Percentiles rank a stretch among this genome's conserved stretches.
These are phyloP conservation scores for Xenopus borealis DNA, from an alignment of 2,113 vertebrate species.

Conservation along the genomic window DNA sequence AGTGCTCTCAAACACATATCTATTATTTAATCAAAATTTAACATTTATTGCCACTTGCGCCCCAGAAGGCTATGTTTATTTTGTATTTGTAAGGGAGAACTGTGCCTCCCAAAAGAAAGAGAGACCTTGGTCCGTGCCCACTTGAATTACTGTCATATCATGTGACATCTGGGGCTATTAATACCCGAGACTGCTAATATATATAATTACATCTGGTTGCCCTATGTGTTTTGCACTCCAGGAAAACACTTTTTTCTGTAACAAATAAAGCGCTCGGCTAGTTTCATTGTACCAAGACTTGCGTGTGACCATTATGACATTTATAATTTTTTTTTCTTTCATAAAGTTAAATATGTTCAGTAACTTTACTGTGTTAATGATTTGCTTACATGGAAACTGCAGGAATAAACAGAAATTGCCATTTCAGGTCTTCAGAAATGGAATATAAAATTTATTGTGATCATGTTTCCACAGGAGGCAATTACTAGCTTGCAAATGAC, in stretches of 20 bases:
- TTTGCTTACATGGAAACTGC: not conserved
- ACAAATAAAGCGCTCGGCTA: slow-evolving; percentile 29
- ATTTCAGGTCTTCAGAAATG: not conserved
- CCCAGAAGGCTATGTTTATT: slow-evolving; percentile 88
- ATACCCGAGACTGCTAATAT: slow-evolving; percentile 67
- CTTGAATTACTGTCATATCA: slow-evolving; percentile 68
- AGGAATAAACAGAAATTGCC: not conserved
- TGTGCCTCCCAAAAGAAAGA: slow-evolving; percentile 71
- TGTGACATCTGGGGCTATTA: slow-evolving; percentile 69
- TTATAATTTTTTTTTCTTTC: slow-evolving; percentile 5
- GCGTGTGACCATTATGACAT: slow-evolving; percentile 18
- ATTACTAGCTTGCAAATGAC: not conserved
- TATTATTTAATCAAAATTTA: slow-evolving; percentile 99
- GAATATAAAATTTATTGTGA: not conserved
- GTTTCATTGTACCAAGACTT: slow-evolving; percentile 11
- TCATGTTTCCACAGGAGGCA: not conserved
- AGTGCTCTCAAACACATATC: slow-evolving; percentile 88
- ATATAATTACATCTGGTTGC: slow-evolving; percentile 54
- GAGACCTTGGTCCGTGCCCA: slow-evolving; percentile 61
- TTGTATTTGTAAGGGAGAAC: slow-evolving; percentile 77
- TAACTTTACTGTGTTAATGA: not conserved
- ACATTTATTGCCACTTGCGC: slow-evolving; percentile 79
- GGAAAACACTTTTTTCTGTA: slow-evolving; percentile 60
- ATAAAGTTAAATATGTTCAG: not conserved
- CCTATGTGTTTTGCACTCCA: slow-evolving; percentile 52